These are phyloP conservation scores for Drosophila kurseongensis DNA, from an alignment of 1,140 invertebrate genomes.

Conservation along the genomic window DNA sequence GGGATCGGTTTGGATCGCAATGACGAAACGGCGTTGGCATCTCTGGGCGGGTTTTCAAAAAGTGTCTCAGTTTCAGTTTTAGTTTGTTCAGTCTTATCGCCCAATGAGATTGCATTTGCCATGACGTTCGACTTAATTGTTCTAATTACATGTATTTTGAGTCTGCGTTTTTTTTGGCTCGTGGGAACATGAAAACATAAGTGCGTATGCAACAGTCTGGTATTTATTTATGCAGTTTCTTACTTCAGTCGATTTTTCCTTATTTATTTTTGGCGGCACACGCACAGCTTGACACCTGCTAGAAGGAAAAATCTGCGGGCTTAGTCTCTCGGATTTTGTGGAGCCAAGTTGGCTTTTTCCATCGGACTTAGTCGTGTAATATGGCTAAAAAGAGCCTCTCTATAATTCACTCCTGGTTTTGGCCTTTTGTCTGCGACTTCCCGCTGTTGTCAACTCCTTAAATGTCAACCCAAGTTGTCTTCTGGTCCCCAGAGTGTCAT, in stretches of 20 bases:
- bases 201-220: conserved; percentile 33
- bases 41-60: conserved; percentile 28
- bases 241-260: background rate
- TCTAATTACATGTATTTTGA: conserved; percentile 69
- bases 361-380: conserved; percentile 15
- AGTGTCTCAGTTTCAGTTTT: conserved; percentile 12
- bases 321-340: conserved; percentile 21
- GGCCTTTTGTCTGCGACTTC: conserved; percentile 59
- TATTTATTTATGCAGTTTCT: conserved; percentile 1
- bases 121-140: conserved; percentile 69
- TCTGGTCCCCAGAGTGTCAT: conserved; percentile 29
- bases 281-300: conserved; percentile 79
- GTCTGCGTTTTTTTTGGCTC: conserved; percentile 58
- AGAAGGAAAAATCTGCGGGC: conserved; percentile 7
- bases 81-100: conserved; percentile 33
- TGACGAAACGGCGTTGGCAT: conserved; percentile 72
- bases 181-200: conserved; percentile 58
- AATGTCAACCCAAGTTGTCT: conserved; percentile 53
- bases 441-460: conserved; percentile 61
- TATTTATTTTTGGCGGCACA: conserved; percentile 51
- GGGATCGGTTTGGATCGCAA: conserved; percentile 24
- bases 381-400: conserved; percentile 5
- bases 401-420: conserved; percentile 26
- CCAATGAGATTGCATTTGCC: conserved; percentile 45
- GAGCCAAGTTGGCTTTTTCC: conserved; percentile 49